A percentile compares a stretch with the other conserved stretches of the same genome.
Evolutionary conservation across 2,113 vertebrate species (phyloP).

Genomic region (Odontophorus gujanensis): DNA sequence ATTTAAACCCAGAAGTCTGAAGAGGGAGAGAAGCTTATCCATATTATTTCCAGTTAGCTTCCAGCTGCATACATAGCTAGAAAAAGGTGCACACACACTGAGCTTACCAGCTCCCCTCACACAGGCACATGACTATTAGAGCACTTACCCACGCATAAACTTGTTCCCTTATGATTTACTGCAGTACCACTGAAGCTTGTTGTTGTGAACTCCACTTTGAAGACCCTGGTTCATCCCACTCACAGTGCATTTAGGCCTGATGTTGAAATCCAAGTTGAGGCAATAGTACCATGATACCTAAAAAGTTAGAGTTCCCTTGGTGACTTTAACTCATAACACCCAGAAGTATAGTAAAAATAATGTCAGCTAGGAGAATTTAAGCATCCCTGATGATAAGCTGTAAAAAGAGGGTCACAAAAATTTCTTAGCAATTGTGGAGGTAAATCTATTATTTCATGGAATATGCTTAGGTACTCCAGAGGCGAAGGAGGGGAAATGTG

Average conservation of each 20-base stretch:
- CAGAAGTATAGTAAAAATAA: not conserved
- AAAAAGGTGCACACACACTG: not conserved
- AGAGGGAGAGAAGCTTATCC: not conserved
- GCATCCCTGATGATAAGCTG: not conserved
- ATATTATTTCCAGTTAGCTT: rapidly evolving
- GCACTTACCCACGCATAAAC: not conserved
- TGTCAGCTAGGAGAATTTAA: conserved; percentile 1
- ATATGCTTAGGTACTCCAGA: not conserved
- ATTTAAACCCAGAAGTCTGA: not conserved
- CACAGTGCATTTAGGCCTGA: not conserved
- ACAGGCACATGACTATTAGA: not conserved
- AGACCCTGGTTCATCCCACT: not conserved
- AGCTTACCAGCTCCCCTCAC: not conserved
- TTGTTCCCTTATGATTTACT: not conserved
- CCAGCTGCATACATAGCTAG: not conserved
- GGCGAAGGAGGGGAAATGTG: not conserved
- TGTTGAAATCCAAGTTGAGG: not conserved
- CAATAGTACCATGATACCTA: not conserved
- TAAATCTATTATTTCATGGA: not conserved
- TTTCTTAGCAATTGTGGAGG: not conserved
- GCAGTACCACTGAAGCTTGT: not conserved
- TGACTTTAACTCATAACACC: not conserved
- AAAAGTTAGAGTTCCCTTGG: not conserved
- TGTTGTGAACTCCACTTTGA: not conserved
- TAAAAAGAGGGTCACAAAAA: not conserved